These are phyloP conservation scores for Zelleria hepariella DNA, from an alignment of 2,888 invertebrate genomes.

Conservation along the genomic window DNA sequence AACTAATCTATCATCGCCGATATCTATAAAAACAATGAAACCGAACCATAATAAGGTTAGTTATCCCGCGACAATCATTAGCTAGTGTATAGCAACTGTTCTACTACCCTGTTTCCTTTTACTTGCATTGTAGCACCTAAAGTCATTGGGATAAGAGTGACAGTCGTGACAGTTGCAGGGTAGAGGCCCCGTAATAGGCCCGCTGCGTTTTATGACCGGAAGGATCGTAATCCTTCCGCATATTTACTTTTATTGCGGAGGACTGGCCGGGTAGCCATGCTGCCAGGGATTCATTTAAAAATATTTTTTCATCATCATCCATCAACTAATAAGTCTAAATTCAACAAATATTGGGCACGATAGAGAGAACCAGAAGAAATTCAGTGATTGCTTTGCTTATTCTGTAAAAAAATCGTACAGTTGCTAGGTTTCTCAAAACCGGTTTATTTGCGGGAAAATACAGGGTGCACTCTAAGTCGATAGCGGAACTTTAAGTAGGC, in stretches of 20 bases:
- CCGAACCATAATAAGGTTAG: not conserved
- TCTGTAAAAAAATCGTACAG: not conserved
- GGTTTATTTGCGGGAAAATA: no score
- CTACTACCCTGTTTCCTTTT: not conserved
- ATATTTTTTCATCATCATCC: no score
- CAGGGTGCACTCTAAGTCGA: no score
- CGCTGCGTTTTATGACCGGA: constrained; percentile 15
- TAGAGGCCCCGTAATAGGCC: not conserved
- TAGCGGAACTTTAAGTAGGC: no score
- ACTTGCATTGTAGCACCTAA: not conserved
- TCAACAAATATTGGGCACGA: no score
- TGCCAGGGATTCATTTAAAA: not conserved
- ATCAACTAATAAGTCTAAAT: no score
- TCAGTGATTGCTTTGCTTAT: no score
- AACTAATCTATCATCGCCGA: no score
- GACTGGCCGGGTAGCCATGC: constrained; percentile 8
- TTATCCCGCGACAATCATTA: not conserved
- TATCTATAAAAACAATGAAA: no score
- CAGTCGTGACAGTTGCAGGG: not conserved
- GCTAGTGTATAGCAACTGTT: not conserved
- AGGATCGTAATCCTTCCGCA: constrained; percentile 21
- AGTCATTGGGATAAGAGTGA: not conserved
- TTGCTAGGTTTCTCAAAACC: no score
- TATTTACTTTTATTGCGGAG: constrained; percentile 43
- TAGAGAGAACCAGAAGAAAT: no score